phyloP scores from a whole-genome alignment of 2,797 vertebrate species.

The Phaenicophaeus curvirostris region DNA sequence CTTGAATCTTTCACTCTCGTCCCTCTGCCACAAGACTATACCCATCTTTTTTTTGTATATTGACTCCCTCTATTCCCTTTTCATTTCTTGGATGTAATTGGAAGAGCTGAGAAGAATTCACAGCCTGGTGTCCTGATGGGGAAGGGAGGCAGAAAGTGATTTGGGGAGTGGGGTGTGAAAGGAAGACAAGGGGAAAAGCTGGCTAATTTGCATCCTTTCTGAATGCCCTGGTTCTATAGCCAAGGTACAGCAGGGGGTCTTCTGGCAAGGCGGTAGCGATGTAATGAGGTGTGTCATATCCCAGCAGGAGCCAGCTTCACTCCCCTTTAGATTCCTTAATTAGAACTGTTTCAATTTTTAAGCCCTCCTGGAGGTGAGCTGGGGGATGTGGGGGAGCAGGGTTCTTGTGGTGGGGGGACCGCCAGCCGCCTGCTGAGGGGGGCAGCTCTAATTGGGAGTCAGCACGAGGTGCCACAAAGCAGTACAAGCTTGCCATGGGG shows the following conservation, averaged over 20 bases:
- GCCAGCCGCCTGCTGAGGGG: background rate
- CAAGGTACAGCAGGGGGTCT: slow-evolving; percentile 62
- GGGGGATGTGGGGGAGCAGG: background rate
- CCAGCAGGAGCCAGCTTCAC: slow-evolving; percentile 35
- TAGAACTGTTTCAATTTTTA: slow-evolving; percentile 68
- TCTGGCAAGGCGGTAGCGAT: slow-evolving; percentile 47
- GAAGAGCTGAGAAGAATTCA: background rate
- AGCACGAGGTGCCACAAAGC: accelerated
- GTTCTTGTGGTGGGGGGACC: background rate
- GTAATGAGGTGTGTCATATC: slow-evolving; percentile 73
- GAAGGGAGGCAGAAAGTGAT: slow-evolving; percentile 20
- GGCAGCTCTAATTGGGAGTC: slow-evolving; percentile 34
- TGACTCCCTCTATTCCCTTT: background rate
- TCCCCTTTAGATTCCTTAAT: slow-evolving; percentile 61
- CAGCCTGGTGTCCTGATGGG: slow-evolving; percentile 25
- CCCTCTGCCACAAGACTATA: background rate
- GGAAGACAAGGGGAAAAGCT: slow-evolving; percentile 19
- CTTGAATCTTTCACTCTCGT: background rate
- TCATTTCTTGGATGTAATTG: slow-evolving; percentile 32
- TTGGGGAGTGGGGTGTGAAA: slow-evolving; percentile 57
- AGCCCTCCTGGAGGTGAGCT: slow-evolving; percentile 22
- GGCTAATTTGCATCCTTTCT: slow-evolving; percentile 70
- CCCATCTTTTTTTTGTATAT: background rate
- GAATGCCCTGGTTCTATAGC: slow-evolving; percentile 58
- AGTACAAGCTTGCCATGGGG: background rate